A percentile compares a stretch with the other conserved stretches of the same genome.
These are phyloP conservation scores for Cremastinae sp. DNA, from an alignment of 2,888 invertebrate species.

Conservation along the genomic window DNA sequence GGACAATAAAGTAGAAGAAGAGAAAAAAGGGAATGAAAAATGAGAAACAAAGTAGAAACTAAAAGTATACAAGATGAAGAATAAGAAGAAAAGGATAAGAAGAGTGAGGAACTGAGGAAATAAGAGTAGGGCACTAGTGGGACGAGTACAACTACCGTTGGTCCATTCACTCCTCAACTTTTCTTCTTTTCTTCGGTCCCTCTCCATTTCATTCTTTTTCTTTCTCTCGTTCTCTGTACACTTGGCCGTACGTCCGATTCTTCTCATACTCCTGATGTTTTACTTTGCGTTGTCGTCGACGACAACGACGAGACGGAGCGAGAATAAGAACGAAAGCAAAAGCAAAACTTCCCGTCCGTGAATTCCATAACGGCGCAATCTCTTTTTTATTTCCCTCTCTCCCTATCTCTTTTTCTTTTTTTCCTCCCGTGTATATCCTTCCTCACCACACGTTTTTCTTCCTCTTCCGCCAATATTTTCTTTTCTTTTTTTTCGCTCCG, in stretches of 20 bases:
- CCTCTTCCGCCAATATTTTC: slow-evolving; percentile 27
- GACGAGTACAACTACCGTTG: slow-evolving; percentile 72
- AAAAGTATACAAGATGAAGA: slow-evolving; percentile 50
- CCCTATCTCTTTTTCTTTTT: slow-evolving; percentile 55
- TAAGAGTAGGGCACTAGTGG: slow-evolving; percentile 67
- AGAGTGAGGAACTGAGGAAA: slow-evolving; percentile 56
- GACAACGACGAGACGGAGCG: slow-evolving; percentile 36
- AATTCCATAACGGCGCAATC: slow-evolving; percentile 63
- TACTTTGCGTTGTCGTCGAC: slow-evolving; percentile 39
- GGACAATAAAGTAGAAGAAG: slow-evolving; percentile 22
- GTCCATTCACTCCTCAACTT: slow-evolving; percentile 73
- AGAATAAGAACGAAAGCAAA: slow-evolving; percentile 50
- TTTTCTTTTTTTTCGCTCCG: slow-evolving; percentile 43
- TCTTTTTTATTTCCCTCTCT: slow-evolving; percentile 58
- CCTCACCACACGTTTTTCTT: slow-evolving; percentile 32
- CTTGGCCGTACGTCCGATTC: slow-evolving; percentile 59
- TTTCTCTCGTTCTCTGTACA: slow-evolving; percentile 36
- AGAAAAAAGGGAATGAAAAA: slow-evolving; percentile 63
- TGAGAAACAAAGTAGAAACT: slow-evolving; percentile 60
- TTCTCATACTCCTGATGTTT: slow-evolving; percentile 65
- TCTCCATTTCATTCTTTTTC: background rate
- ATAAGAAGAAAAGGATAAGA: slow-evolving; percentile 54
- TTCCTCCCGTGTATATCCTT: slow-evolving; percentile 25
- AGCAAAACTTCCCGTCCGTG: slow-evolving; percentile 69
- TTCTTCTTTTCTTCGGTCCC: slow-evolving; percentile 49